phyloP scores from a whole-genome alignment of 2,888 invertebrate genomes.

The Polyommatus iphigenia region DNA sequence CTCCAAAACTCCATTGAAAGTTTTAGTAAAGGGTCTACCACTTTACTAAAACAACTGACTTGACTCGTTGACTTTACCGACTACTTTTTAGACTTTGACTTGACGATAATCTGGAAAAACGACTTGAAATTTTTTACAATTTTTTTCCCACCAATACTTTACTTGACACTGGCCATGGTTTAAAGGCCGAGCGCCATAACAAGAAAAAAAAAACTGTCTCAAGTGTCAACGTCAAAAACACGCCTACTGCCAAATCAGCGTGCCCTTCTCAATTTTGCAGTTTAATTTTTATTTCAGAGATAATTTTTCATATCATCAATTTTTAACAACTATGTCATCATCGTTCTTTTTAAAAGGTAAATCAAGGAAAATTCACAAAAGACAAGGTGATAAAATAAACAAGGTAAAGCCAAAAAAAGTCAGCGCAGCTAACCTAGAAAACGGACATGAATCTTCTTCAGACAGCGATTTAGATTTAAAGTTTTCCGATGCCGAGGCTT shows the following conservation, averaged over 20 bases:
- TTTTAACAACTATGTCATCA: constrained; percentile 66
- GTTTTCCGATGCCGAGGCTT: constrained; percentile 70
- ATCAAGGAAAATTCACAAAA: constrained; percentile 76
- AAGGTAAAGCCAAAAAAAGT: constrained; percentile 64
- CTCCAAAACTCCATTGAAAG: too few relatives aligned
- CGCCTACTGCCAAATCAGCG: constrained; percentile 40
- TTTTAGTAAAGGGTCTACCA: too few relatives aligned
- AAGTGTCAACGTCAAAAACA: constrained; percentile 22
- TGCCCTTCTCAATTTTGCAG: constrained; percentile 31
- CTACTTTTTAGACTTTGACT: too few relatives aligned
- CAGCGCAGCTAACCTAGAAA: constrained; percentile 67
- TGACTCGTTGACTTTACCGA: too few relatives aligned
- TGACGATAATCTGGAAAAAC: too few relatives aligned
- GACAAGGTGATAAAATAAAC: constrained; percentile 72
- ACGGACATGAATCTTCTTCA: constrained; percentile 82
- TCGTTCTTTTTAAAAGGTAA: constrained; percentile 82
- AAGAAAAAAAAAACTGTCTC: background rate
- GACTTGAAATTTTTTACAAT: too few relatives aligned
- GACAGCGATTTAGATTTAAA: constrained; percentile 83
- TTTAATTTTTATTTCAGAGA: constrained; percentile 5
- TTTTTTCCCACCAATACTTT: too few relatives aligned
- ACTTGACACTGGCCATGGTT: too few relatives aligned
- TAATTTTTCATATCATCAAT: constrained; percentile 31
- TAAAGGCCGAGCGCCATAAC: too few relatives aligned
- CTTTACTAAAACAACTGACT: too few relatives aligned